Evolutionary conservation across 2,797 vertebrate genomes (phyloP).

Genomic region (Argentina silus): DNA sequence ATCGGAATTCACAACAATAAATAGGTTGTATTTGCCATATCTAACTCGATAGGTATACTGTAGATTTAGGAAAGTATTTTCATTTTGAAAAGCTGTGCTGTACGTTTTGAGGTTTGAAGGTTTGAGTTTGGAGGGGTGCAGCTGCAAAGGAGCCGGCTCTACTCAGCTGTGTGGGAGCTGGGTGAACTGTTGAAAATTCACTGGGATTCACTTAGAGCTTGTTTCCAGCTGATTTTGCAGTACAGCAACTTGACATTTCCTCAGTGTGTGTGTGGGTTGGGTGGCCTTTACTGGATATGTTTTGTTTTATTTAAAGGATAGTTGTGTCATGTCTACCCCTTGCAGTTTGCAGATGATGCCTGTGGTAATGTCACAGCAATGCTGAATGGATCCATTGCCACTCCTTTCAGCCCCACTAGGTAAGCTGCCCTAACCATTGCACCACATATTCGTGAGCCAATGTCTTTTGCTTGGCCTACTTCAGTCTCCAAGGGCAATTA

Average conservation of each 20-base stretch:
- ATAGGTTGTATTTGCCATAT: neutral
- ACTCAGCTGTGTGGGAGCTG: neutral
- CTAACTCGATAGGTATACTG: neutral
- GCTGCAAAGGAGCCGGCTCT: neutral
- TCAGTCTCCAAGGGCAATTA: no score
- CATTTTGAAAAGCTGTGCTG: neutral
- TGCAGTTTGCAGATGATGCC: conserved; percentile 69
- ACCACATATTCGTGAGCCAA: no score
- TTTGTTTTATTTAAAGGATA: neutral
- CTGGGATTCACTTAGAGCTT: neutral
- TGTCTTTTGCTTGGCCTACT: neutral
- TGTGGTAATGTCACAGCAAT: conserved; percentile 69
- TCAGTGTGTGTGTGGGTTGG: neutral
- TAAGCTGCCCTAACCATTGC: conserved; percentile 20
- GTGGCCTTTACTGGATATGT: neutral
- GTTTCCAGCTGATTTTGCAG: neutral
- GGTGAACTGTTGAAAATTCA: neutral
- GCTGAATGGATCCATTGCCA: conserved; percentile 66
- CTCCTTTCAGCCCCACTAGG: conserved; percentile 59
- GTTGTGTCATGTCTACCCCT: neutral
- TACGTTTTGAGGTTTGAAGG: no score
- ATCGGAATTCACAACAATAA: neutral
- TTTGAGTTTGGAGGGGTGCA: neutral
- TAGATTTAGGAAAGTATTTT: neutral
- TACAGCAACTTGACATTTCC: neutral